These are phyloP conservation scores for Malacosoma neustria DNA, from an alignment of 2,888 invertebrate species.

Conservation along the genomic window DNA sequence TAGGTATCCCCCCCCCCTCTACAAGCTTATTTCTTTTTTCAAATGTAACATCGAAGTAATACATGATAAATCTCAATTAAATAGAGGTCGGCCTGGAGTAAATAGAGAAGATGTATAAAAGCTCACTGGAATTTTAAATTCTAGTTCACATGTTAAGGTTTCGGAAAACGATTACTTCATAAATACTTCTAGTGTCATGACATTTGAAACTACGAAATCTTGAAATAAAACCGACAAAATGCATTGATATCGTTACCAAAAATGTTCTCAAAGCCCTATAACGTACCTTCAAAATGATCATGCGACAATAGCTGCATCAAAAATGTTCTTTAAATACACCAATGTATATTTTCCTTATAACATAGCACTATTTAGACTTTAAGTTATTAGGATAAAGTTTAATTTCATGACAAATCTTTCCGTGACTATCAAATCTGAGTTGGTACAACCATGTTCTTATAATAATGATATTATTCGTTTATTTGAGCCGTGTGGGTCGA, in stretches of 20 bases:
- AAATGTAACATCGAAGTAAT: no score
- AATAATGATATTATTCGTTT: neutral
- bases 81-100: no score
- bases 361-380: neutral
- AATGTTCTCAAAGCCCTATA: neutral
- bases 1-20: no score
- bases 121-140: no score
- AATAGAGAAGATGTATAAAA: no score
- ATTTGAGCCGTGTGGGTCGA: conserved; percentile 49
- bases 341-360: neutral
- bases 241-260: neutral
- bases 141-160: no score
- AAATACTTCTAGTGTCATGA: neutral
- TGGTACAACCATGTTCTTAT: neutral
- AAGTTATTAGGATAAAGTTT: neutral
- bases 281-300: neutral
- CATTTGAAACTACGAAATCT: neutral
- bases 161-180: no score
- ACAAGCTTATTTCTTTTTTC: no score
- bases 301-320: neutral
- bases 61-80: no score
- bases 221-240: neutral
- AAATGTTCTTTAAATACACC: neutral
- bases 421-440: neutral
- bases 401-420: neutral